Conservation (phyloP, 1,140 invertebrate genomes). For the Steinernema khuongi region DNA sequence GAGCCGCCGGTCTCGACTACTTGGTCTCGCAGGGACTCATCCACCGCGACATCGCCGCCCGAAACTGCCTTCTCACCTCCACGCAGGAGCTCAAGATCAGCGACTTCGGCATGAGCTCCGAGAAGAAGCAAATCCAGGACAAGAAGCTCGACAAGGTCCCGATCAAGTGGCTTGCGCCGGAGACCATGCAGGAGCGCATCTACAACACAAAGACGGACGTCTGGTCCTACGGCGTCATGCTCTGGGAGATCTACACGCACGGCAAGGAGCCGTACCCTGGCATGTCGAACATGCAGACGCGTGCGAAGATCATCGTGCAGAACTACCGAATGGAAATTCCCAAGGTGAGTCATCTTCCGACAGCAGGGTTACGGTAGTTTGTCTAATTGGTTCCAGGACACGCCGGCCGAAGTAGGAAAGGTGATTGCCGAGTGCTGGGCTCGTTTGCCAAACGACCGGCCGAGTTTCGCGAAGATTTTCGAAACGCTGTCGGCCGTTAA, state of each 20-base stretch:
- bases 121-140: constrained; percentile 60
- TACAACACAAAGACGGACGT: constrained; percentile 44
- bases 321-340: constrained; percentile 46
- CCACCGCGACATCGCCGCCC: constrained; percentile 28
- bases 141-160: constrained; percentile 79
- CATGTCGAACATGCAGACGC: constrained; percentile 40
- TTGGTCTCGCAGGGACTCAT: constrained; percentile 28
- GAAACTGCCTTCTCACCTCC: constrained; percentile 38
- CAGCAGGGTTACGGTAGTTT: neutral
- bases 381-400: neutral
- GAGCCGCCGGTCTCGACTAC: constrained; percentile 37
- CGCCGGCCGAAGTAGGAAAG: neutral
- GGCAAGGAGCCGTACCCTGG: constrained; percentile 45
- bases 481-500: neutral
- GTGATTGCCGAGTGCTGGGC: neutral
- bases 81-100: constrained; percentile 38
- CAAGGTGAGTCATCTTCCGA: constrained; percentile 20
- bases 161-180: constrained; percentile 67
- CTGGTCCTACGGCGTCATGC: constrained; percentile 37
- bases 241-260: constrained; percentile 42
- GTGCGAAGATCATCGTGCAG: constrained; percentile 44
- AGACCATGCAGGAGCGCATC: constrained; percentile 51
- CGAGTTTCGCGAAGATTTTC: neutral
- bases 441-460: neutral
- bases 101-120: constrained; percentile 45